These are phyloP conservation scores for Atherinosoma microstoma DNA, from an alignment of 2,797 vertebrate genomes.

Conservation along the genomic window DNA sequence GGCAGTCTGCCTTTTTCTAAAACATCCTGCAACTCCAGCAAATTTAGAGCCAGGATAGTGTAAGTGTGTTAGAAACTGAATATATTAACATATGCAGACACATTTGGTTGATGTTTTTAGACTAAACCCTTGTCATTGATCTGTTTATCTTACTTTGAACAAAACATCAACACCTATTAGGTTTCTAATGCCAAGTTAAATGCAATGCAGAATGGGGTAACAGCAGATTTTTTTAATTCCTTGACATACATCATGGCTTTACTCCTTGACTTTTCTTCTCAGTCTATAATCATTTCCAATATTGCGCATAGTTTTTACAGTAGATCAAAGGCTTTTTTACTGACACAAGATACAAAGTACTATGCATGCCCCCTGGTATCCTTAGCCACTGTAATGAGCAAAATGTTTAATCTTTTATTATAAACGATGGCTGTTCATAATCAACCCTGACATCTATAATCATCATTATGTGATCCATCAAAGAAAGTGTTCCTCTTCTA, in stretches of 20 bases:
- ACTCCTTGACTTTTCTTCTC: not conserved
- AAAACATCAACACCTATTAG: not conserved
- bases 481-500: conserved; percentile 67
- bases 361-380: conserved; percentile 31
- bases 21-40: not conserved
- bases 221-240: not conserved
- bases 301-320: conserved; percentile 16
- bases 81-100: not conserved
- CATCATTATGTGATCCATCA: conserved; percentile 75
- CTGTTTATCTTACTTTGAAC: not conserved
- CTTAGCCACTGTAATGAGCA: conserved; percentile 36
- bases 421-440: conserved; percentile 58
- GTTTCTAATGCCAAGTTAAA: not conserved
- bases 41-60: not conserved
- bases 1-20: not conserved
- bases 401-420: conserved; percentile 55
- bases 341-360: conserved; percentile 11
- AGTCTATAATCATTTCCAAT: not conserved
- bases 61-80: not conserved
- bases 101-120: not conserved
- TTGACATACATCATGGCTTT: not conserved
- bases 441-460: conserved; percentile 68
- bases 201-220: not conserved
- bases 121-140: not conserved
- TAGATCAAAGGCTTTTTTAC: conserved; percentile 46